phyloP scores from a whole-genome alignment of 2,113 vertebrate species.

The Nibea albiflora region DNA sequence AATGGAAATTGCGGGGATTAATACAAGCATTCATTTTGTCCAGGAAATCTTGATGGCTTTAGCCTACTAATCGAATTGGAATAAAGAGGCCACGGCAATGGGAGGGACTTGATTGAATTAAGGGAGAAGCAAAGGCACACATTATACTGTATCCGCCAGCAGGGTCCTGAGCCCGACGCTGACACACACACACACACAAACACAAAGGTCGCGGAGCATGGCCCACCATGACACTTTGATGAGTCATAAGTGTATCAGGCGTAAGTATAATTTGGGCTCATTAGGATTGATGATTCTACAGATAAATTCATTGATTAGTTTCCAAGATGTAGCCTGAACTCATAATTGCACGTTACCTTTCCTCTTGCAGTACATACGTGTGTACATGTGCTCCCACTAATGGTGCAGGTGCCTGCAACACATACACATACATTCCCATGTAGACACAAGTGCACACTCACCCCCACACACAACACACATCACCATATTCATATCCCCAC shows the following conservation, averaged over 20 bases:
- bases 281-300: slow-evolving; percentile 17
- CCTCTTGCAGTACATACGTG: not conserved
- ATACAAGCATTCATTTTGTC: slow-evolving; percentile 99
- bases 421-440: slow-evolving; percentile 20
- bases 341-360: not conserved
- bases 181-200: slow-evolving; percentile 48
- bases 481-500: slow-evolving; percentile 67
- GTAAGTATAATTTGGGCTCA: slow-evolving; percentile 48
- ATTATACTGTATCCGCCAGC: slow-evolving; percentile 91
- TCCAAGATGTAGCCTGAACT: not conserved
- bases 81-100: slow-evolving; percentile 94
- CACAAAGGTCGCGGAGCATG: slow-evolving; percentile 56
- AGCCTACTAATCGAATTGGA: slow-evolving; percentile 98
- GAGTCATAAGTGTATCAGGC: slow-evolving; percentile 46
- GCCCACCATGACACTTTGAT: slow-evolving; percentile 58
- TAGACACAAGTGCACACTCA: not conserved
- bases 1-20: slow-evolving; percentile 99
- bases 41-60: slow-evolving; percentile 99
- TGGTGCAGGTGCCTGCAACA: slow-evolving; percentile 30
- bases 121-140: slow-evolving; percentile 86
- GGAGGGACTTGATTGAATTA: slow-evolving; percentile 98
- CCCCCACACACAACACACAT: slow-evolving; percentile 29
- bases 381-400: slow-evolving; percentile 28
- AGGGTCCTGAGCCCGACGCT: slow-evolving; percentile 86
- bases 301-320: slow-evolving; percentile 18